A percentile compares a stretch with the other conserved stretches of the same genome.
These are phyloP conservation scores for Asteroscopus sphinx DNA, from an alignment of 2,888 invertebrate species.

Conservation along the genomic window DNA sequence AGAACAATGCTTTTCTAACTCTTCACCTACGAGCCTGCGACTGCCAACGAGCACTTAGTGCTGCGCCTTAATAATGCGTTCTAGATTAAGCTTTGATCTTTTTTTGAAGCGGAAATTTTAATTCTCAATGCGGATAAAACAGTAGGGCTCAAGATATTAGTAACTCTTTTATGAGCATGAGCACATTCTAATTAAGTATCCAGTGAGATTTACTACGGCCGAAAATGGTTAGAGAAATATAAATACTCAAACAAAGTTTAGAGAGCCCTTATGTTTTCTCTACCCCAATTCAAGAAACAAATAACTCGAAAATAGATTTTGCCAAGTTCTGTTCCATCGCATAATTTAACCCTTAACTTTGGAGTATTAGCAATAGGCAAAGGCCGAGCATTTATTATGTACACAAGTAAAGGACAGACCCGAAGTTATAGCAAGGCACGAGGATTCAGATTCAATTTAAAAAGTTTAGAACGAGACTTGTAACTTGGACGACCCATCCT, in stretches of 20 bases:
- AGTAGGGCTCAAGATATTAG: too few species aligned
- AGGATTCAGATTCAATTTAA: conserved; percentile 77
- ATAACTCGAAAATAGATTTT: conserved; percentile 47
- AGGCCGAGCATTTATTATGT: conserved; percentile 71
- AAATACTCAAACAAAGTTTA: background rate
- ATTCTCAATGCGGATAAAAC: conserved; percentile 1
- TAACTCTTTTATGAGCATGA: too few species aligned
- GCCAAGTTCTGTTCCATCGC: conserved; percentile 36
- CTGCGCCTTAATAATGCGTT: conserved; percentile 43
- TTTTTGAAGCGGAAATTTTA: conserved; percentile 9
- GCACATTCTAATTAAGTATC: too few species aligned
- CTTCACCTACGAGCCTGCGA: conserved; percentile 44
- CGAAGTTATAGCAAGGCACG: conserved; percentile 55
- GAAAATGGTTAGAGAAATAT: background rate
- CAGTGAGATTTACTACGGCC: too few species aligned
- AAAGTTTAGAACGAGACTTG: conserved; percentile 72
- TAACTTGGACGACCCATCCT: conserved; percentile 58
- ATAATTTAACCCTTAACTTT: conserved; percentile 50
- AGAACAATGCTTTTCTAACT: conserved; percentile 62
- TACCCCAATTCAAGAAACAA: conserved; percentile 37
- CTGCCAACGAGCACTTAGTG: conserved; percentile 19
- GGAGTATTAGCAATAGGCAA: conserved; percentile 53
- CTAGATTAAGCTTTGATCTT: conserved; percentile 39
- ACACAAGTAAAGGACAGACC: conserved; percentile 60
- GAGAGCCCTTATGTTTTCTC: conserved; percentile 26